phyloP scores from a whole-genome alignment of 2,888 invertebrate species.

The Spisula subtruncata region DNA sequence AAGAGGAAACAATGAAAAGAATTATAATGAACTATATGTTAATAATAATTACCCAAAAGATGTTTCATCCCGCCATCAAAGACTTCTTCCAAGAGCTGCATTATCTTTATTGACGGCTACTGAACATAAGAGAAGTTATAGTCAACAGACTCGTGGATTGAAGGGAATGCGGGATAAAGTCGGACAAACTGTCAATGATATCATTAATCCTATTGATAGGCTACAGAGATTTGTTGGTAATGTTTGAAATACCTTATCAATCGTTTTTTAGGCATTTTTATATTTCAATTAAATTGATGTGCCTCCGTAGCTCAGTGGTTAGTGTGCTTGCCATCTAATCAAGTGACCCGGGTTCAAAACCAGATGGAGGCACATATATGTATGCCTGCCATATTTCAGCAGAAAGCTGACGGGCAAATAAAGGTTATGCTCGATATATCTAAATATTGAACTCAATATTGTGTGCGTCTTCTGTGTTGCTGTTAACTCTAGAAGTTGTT shows the following conservation, averaged over 20 bases:
- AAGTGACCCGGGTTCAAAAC: too few species aligned
- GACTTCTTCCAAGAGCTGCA: background rate
- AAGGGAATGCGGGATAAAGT: slow-evolving; percentile 21
- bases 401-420: too few species aligned
- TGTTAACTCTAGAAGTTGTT: too few species aligned
- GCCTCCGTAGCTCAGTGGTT: too few species aligned
- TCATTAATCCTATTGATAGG: slow-evolving; percentile 56
- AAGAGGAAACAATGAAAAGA: background rate
- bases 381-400: too few species aligned
- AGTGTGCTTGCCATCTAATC: too few species aligned
- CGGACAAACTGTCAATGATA: background rate
- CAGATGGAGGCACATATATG: too few species aligned
- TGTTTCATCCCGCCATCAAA: background rate
- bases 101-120: background rate
- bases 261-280: too few species aligned
- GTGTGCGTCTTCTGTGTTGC: too few species aligned
- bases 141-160: slow-evolving; percentile 13
- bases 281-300: too few species aligned
- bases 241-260: background rate
- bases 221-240: slow-evolving; percentile 63
- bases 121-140: background rate
- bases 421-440: too few species aligned
- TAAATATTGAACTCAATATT: too few species aligned
- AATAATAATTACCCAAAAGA: background rate
- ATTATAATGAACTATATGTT: background rate